Evolutionary conservation across 2,797 vertebrate species (phyloP).

Genomic region (Smutsia temminckii): DNA sequence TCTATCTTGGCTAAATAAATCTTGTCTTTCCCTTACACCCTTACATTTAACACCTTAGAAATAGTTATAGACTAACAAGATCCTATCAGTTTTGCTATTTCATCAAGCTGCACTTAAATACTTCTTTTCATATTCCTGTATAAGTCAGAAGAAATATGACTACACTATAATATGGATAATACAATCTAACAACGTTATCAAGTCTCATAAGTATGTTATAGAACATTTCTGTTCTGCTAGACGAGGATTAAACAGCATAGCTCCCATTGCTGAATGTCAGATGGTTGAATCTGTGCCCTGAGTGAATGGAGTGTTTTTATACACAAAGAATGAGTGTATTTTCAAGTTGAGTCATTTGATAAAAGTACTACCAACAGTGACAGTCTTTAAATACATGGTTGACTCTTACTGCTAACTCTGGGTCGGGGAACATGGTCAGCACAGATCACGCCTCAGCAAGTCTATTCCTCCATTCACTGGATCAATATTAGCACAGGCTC

Average conservation of each 20-base stretch:
- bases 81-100: constrained; percentile 39
- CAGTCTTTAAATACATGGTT: not conserved
- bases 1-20: constrained; percentile 33
- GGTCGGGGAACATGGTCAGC: not conserved
- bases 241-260: rapidly evolving
- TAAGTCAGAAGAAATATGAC: constrained; percentile 38
- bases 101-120: not conserved
- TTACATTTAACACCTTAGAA: not conserved
- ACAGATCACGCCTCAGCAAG: not conserved
- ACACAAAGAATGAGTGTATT: not conserved
- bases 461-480: not conserved
- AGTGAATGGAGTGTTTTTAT: constrained; percentile 10
- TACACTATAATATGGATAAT: not conserved
- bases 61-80: constrained; percentile 25
- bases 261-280: constrained; percentile 10
- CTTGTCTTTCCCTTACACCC: not conserved
- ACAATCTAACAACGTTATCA: not conserved
- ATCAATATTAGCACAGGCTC: not conserved
- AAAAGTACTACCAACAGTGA: constrained; percentile 15
- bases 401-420: not conserved
- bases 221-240: not conserved
- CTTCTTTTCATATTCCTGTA: not conserved
- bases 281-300: constrained; percentile 21
- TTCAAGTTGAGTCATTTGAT: constrained; percentile 30
- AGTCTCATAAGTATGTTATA: constrained; percentile 11